Evolutionary conservation across 2,888 invertebrate species (phyloP).

Genomic region (Sphinx pinastri): DNA sequence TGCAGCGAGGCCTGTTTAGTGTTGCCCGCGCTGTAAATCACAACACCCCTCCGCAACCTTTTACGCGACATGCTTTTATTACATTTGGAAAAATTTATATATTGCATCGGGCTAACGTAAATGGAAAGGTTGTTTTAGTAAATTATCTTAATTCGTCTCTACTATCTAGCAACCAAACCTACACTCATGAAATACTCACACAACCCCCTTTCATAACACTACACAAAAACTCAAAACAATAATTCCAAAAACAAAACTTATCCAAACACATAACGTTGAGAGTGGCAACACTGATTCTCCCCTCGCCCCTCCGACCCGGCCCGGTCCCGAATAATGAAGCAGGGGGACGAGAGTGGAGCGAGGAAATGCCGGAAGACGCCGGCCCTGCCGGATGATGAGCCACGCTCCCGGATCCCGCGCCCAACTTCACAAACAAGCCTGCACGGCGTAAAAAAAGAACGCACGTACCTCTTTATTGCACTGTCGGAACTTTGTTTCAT

Average conservation of each 20-base stretch:
- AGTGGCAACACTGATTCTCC: conserved; percentile 60
- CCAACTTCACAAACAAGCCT: conserved; percentile 49
- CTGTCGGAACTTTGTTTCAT: conserved; percentile 33
- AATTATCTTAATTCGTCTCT: too few relatives aligned
- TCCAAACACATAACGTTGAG: conserved; percentile 32
- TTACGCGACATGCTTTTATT: too few relatives aligned
- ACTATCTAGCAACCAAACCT: too few relatives aligned
- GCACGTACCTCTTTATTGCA: conserved; percentile 26
- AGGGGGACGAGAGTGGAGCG: conserved; percentile 59
- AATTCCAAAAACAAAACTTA: conserved; percentile 28
- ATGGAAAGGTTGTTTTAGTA: too few relatives aligned
- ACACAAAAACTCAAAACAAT: too few relatives aligned
- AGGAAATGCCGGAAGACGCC: conserved; percentile 65
- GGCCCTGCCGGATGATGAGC: conserved; percentile 64
- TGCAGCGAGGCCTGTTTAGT: conserved; percentile 29
- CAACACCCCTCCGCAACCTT: conserved; percentile 11
- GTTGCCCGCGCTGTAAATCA: conserved; percentile 46
- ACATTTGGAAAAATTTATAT: neutral
- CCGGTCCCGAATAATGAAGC: conserved; percentile 68
- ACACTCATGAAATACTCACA: too few relatives aligned
- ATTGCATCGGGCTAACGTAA: too few relatives aligned
- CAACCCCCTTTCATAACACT: too few relatives aligned
- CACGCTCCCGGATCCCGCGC: conserved; percentile 55
- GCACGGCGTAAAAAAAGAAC: conserved; percentile 37
- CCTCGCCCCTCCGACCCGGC: conserved; percentile 75